phyloP scores from a whole-genome alignment of 2,888 invertebrate species.

The Synergus japonicus region DNA sequence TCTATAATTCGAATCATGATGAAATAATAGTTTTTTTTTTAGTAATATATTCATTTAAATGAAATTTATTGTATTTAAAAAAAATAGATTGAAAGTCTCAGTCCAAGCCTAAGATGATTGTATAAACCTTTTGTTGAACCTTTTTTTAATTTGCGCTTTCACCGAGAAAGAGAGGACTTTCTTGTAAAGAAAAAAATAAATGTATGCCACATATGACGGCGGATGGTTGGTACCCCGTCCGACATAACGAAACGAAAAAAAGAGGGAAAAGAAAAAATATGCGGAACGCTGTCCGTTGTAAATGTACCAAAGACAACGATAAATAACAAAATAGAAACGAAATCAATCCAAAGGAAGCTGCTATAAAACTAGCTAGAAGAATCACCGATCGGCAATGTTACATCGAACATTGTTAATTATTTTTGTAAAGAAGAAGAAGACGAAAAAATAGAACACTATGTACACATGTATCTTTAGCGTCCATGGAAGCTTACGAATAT shows the following conservation, averaged over 20 bases:
- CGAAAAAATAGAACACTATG: constrained; percentile 56
- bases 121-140: not conserved
- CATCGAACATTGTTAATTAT: constrained; percentile 73
- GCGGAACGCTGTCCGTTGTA: constrained; percentile 73
- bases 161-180: constrained; percentile 28
- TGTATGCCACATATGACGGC: constrained; percentile 56
- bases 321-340: constrained; percentile 57
- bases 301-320: constrained; percentile 75
- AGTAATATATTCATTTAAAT: not conserved
- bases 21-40: not conserved
- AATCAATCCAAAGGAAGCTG: constrained; percentile 60
- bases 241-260: constrained; percentile 60
- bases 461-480: constrained; percentile 71
- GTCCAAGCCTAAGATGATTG: not conserved
- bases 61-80: not conserved
- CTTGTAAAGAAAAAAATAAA: constrained; percentile 47
- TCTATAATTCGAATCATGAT: constrained; percentile 38
- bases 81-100: no score
- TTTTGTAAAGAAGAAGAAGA: constrained; percentile 70
- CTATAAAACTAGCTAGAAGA: constrained; percentile 60
- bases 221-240: constrained; percentile 69
- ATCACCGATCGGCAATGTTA: constrained; percentile 71
- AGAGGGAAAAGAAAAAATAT: constrained; percentile 53
- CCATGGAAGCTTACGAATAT: constrained; percentile 73
- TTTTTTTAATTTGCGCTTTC: constrained; percentile 2